These are phyloP conservation scores for Mythimna loreyi DNA, from an alignment of 2,888 invertebrate species.

Conservation along the genomic window DNA sequence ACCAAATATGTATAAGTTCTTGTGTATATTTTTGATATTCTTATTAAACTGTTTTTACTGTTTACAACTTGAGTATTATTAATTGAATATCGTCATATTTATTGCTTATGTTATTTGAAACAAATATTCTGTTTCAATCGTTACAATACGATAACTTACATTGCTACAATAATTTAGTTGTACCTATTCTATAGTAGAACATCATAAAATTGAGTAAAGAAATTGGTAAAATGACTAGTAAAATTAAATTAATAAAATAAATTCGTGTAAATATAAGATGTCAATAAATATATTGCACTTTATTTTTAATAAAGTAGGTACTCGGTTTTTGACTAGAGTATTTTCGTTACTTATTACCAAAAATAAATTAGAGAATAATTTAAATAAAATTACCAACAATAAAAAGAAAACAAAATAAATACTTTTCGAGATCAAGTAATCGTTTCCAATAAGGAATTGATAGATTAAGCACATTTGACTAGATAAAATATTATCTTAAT, in stretches of 20 bases:
- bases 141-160: slow-evolving; percentile 59
- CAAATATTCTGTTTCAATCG: slow-evolving; percentile 51
- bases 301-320: slow-evolving; percentile 63
- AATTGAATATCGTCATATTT: slow-evolving; percentile 72
- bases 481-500: slow-evolving; percentile 60
- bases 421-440: slow-evolving; percentile 60
- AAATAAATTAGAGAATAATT: slow-evolving; percentile 63
- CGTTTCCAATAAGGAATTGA: slow-evolving; percentile 60
- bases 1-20: slow-evolving; percentile 60
- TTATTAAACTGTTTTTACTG: slow-evolving; percentile 74
- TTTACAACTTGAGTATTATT: slow-evolving; percentile 76
- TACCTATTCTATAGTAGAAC: slow-evolving; percentile 46
- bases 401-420: slow-evolving; percentile 63
- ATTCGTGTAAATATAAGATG: slow-evolving; percentile 73
- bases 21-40: slow-evolving; percentile 66
- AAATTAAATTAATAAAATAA: slow-evolving; percentile 67
- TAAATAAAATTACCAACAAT: slow-evolving; percentile 73
- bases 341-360: slow-evolving; percentile 65
- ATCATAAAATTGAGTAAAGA: slow-evolving; percentile 55
- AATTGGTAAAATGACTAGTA: slow-evolving; percentile 71
- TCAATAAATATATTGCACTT: slow-evolving; percentile 86
- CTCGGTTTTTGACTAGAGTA: slow-evolving; percentile 69
- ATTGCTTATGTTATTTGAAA: slow-evolving; percentile 72
- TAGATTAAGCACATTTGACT: slow-evolving; percentile 68
- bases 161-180: slow-evolving; percentile 54